These are phyloP conservation scores for Himalopsyche kuldschensis DNA, from an alignment of 2,888 invertebrate genomes.

Conservation along the genomic window DNA sequence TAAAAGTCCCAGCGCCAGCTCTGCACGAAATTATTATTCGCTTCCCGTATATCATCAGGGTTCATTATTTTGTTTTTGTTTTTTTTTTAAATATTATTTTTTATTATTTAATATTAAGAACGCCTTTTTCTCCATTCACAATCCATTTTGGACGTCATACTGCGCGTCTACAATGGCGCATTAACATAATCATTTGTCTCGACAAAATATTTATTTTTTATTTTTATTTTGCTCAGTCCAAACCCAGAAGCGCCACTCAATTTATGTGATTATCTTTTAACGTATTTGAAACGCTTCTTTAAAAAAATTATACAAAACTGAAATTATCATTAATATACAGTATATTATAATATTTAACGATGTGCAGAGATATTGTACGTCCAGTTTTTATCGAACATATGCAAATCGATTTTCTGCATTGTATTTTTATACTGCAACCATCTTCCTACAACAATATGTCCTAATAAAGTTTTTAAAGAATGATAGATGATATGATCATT, in stretches of 20 bases:
- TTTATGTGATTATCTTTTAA: too few relatives aligned
- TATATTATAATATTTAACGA: too few relatives aligned
- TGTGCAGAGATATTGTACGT: too few relatives aligned
- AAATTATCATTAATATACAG: too few relatives aligned
- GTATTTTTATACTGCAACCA: too few relatives aligned
- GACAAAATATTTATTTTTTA: slow-evolving; percentile 11
- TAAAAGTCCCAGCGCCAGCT: neutral
- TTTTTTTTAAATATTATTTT: neutral
- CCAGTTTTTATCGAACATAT: too few relatives aligned
- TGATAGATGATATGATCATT: too few relatives aligned
- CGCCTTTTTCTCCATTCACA: slow-evolving; percentile 7
- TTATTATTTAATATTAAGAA: slow-evolving; percentile 1
- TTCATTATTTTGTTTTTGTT: neutral
- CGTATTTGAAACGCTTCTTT: too few relatives aligned
- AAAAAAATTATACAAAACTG: too few relatives aligned
- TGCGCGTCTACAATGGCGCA: slow-evolving; percentile 52
- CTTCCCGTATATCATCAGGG: slow-evolving; percentile 7
- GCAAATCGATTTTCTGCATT: too few relatives aligned
- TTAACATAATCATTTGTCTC: slow-evolving; percentile 52
- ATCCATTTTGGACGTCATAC: slow-evolving; percentile 15
- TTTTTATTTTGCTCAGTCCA: slow-evolving; percentile 5
- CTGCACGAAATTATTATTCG: neutral
- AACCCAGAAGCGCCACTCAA: slow-evolving; percentile 8
- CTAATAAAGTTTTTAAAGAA: too few relatives aligned
- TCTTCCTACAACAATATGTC: too few relatives aligned